phyloP scores from a whole-genome alignment of 1,140 invertebrate species.

The Matsumurasca onukii region DNA sequence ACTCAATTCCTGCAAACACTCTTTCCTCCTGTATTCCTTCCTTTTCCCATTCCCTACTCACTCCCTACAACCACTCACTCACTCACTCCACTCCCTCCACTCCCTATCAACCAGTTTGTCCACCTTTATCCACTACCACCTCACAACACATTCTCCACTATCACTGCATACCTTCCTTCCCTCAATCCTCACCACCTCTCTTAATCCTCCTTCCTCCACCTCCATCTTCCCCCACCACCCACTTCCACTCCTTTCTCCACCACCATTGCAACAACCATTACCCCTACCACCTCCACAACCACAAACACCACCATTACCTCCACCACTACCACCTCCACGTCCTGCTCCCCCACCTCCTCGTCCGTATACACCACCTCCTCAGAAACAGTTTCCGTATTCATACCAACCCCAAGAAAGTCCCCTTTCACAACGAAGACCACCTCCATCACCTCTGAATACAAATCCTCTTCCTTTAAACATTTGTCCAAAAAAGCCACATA shows the following conservation, averaged over 20 bases:
- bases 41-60: too few relatives aligned
- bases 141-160: too few relatives aligned
- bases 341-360: constrained; percentile 1
- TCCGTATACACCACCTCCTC: not conserved
- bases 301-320: not conserved
- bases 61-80: too few relatives aligned
- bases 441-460: constrained; percentile 71
- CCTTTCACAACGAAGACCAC: not conserved
- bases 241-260: not conserved
- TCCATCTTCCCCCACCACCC: too few relatives aligned
- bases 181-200: too few relatives aligned
- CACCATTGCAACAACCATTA: not conserved
- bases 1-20: too few relatives aligned
- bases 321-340: not conserved
- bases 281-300: not conserved
- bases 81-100: too few relatives aligned
- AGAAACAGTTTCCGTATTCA: not conserved
- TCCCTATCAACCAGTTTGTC: too few relatives aligned
- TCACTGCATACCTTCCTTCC: too few relatives aligned
- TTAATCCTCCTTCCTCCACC: too few relatives aligned
- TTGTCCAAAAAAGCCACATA: constrained; percentile 71
- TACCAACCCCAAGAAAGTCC: not conserved
- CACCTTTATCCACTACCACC: too few relatives aligned
- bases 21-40: too few relatives aligned
- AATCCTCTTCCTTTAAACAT: constrained; percentile 88